phyloP scores from a whole-genome alignment of 2,113 vertebrate genomes.

The Noctilio leporinus region DNA sequence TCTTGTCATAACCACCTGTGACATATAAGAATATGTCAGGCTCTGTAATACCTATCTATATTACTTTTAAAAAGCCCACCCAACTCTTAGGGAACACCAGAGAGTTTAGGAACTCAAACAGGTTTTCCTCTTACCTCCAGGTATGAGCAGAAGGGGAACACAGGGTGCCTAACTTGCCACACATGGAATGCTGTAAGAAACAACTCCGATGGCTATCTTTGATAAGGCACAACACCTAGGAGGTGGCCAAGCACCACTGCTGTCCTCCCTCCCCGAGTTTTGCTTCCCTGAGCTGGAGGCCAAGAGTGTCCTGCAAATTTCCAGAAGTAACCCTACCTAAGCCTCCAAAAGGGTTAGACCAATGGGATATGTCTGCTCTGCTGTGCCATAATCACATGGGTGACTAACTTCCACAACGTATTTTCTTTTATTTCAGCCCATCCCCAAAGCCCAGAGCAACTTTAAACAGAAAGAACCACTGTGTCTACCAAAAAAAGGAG shows the following conservation, averaged over 20 bases:
- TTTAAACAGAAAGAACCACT: background rate
- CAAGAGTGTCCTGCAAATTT: background rate
- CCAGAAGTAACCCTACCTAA: background rate
- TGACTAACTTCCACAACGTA: background rate
- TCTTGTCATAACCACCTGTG: background rate
- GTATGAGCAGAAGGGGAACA: background rate
- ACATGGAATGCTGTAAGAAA: background rate
- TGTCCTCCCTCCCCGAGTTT: background rate
- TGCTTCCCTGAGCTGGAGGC: background rate
- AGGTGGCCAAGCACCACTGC: no score
- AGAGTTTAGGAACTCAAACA: background rate
- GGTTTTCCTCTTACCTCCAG: background rate
- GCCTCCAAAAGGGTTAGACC: background rate
- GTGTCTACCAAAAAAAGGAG: background rate
- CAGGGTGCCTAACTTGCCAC: background rate
- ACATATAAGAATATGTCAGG: background rate
- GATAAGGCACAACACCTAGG: background rate
- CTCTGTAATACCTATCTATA: background rate
- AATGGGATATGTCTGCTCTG: background rate
- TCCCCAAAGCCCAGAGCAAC: background rate
- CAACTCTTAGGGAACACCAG: background rate
- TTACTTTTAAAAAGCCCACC: background rate
- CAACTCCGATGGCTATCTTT: background rate
- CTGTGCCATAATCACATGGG: background rate
- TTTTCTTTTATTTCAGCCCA: slow-evolving; percentile 9